Evolutionary conservation across 2,888 invertebrate species (phyloP), one percentile per base, ranked within the genome.

Genomic region (Melitaea athalia): DNA sequence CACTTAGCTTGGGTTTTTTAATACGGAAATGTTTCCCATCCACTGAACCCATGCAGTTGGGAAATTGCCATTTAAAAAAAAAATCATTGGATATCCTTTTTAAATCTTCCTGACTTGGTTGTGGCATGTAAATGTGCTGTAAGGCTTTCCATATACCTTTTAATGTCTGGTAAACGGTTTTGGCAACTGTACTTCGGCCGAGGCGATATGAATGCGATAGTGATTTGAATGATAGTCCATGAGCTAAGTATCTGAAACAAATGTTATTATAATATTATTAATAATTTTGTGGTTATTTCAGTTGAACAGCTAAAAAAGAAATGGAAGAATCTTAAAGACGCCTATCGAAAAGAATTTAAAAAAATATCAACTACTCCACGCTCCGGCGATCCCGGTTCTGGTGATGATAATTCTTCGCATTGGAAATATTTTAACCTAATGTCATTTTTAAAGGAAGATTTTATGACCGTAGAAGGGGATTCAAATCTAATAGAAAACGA

Each of bases 1-100:
- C 53, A 53, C 31, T 14, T 14, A 31, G 24, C 10, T 50, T 49
- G 47, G 74, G 73, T 59, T 72, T 71, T 66, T 68, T 74, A 69
- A 76, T 64, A 67, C 68, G 62, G 64, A 67, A 72, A 59, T 76
- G 74, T 63, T 76, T 77, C 52, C 74, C 77, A 69, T 77, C 63
- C 24, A 59, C 52, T 33, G 63, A 59, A 45, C 63, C 63, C 43
- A 68, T 38, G 61, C 74, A 76, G 67, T 76, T 75, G 59, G 74
- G 73, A 70, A 75, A 75, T 68, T 74, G 72, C 76, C 75, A 77
- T 66, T 66, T 75, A 66, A 61, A 57, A 57, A 64, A 65, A 57
- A 63, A 75, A 59, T 72, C 49, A 63, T 72, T 66, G 38, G 72
- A 8, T 60, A 73, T 67, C 45, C 67, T 73, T 69, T 72, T 75